phyloP scores from a whole-genome alignment of 2,888 invertebrate genomes.

The Polydrusus tereticollis region DNA sequence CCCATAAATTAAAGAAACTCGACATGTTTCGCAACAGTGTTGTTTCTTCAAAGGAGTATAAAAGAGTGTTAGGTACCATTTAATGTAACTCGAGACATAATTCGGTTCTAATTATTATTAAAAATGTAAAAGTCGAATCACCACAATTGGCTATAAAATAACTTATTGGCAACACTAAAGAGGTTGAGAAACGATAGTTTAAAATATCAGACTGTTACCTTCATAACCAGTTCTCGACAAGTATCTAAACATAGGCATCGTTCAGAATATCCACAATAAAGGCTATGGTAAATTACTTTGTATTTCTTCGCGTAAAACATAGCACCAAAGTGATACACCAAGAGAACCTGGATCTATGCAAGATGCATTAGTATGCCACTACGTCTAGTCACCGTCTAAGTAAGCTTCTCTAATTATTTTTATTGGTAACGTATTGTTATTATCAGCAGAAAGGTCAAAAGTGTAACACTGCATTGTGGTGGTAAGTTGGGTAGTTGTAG shows the following conservation, averaged over 20 bases:
- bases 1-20: no score
- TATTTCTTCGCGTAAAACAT: slow-evolving; percentile 13
- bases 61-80: no score
- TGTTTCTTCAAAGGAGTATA: no score
- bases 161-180: no score
- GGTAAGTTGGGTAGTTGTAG: neutral
- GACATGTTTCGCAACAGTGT: no score
- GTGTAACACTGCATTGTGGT: neutral
- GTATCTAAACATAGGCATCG: slow-evolving; percentile 12
- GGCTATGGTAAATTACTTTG: neutral
- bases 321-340: neutral
- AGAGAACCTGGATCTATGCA: neutral
- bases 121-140: no score
- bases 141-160: no score
- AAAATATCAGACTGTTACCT: neutral
- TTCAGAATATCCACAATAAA: neutral
- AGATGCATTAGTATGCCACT: slow-evolving; percentile 1
- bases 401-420: neutral
- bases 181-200: no score
- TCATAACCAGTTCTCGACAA: slow-evolving; percentile 23
- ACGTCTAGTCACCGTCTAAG: slow-evolving; percentile 3
- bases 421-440: neutral
- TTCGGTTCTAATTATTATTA: no score
- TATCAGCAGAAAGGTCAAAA: slow-evolving; percentile 11
- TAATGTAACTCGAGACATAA: no score